These are phyloP conservation scores for Microtus agrestis DNA, from an alignment of 2,797 vertebrate species.

Conservation along the genomic window DNA sequence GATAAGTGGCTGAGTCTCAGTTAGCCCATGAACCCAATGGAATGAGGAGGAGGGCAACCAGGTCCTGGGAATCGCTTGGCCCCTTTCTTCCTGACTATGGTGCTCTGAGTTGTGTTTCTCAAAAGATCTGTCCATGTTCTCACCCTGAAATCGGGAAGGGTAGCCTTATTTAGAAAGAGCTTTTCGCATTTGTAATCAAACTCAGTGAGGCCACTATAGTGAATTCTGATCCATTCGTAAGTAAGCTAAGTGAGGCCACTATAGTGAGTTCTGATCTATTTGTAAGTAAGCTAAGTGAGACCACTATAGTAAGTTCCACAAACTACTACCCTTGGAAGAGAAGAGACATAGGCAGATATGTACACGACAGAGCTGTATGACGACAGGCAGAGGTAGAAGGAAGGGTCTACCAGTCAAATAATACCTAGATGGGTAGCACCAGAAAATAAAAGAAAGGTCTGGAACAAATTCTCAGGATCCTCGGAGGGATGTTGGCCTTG, in stretches of 20 bases:
- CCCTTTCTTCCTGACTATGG: conserved; percentile 17
- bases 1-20: not conserved
- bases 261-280: not conserved
- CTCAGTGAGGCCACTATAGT: not conserved
- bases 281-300: not conserved
- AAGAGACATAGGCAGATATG: not conserved
- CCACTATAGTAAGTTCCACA: not conserved
- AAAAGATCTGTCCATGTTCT: not conserved
- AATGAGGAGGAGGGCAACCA: not conserved
- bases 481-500: not conserved
- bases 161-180: conserved; percentile 17
- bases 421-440: not conserved
- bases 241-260: too few species aligned
- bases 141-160: not conserved
- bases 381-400: not conserved
- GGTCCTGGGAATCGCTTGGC: not conserved
- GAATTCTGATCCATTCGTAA: not conserved
- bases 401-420: not conserved
- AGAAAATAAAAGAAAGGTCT: not conserved
- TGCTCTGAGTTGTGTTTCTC: not conserved
- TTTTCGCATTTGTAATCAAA: not conserved
- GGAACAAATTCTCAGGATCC: not conserved
- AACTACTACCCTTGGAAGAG: not conserved
- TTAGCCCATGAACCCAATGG: not conserved
- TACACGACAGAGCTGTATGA: not conserved